Base-by-base conservation (phyloP, 2,888 invertebrate species). In the Phragmatobia fuliginosa region DNA sequence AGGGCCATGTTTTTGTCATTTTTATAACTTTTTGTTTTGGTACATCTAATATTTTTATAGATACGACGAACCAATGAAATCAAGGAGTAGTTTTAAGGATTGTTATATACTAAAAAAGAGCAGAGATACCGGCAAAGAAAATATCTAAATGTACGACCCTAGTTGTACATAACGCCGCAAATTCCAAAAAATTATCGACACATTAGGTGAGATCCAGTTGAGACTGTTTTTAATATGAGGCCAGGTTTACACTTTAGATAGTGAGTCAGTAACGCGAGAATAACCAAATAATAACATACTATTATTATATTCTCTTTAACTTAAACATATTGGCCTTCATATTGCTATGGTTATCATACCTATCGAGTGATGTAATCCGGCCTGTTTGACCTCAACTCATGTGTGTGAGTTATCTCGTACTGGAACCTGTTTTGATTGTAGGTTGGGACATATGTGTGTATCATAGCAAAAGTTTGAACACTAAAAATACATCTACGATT, bases 391-490 rank as follows among this genome's bases (percentile, higher is more conserved):
- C 90, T 91, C 89, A 81, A 78, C 75, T 74, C 81, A 18, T 41
- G 74, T 74, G 66, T 76, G 83, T 85, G 81, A 85, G 87, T 88
- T 89, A 90, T 90, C 86, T 87, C 80, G 62, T 78, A 64, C 79
- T 77, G 85, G 84, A 91, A 91, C 91, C 91, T 83, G 91, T 91
- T 91, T 83, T 66, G 61, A 76, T 79, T 80, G 84, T 86, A 83
- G 85, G 82, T 79, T 80, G 84, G 65, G 41, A 41, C 67, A 67
- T 56, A 45, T 65, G 63, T 63, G 36, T 59, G 41, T 62, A 38
- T 62, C 41, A 31, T 28, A 62, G 41, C 56, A 56, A 38, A 62
- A 28, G 62, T 41, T 62, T 28, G 28, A 31, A 41, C 10, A 31
- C 41, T 25, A 31, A 62, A 62, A 56, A 67, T n/a, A 21, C n/a